These are phyloP conservation scores for Ancistrus triradiatus DNA, from an alignment of 2,113 vertebrate genomes.

Conservation along the genomic window DNA sequence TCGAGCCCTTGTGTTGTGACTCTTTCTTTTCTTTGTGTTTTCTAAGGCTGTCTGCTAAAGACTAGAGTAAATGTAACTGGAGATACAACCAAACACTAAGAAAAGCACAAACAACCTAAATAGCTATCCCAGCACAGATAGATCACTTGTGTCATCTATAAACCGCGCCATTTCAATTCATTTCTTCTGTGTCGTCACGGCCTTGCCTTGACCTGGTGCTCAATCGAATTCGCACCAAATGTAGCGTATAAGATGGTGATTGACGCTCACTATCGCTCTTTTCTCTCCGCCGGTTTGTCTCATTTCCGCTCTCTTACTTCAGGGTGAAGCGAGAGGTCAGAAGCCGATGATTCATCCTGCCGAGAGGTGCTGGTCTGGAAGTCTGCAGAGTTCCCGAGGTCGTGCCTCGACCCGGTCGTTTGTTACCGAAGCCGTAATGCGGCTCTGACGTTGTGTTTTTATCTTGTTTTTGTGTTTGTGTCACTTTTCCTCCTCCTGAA, in stretches of 20 bases:
- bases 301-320: constrained; percentile 26
- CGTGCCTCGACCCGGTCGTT: constrained; percentile 56
- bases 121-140: too few species aligned
- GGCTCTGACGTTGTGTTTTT: constrained; percentile 44
- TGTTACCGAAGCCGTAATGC: constrained; percentile 62
- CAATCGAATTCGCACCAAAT: too few species aligned
- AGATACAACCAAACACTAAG: too few species aligned
- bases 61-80: too few species aligned
- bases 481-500: not conserved
- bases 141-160: too few species aligned
- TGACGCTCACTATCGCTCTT: not conserved
- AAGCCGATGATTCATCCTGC: constrained; percentile 62
- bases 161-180: too few species aligned
- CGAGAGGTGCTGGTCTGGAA: constrained; percentile 56
- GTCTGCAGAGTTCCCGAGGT: constrained; percentile 54
- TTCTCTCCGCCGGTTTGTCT: not conserved
- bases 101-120: too few species aligned
- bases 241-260: not conserved
- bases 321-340: constrained; percentile 52
- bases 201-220: too few species aligned
- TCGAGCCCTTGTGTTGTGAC: too few species aligned
- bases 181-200: too few species aligned
- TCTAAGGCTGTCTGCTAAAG: too few species aligned
- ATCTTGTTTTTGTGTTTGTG: constrained; percentile 27
- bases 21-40: too few species aligned